Base-by-base conservation (phyloP, 2,113 vertebrate species). In the Cromileptes altivelis region DNA sequence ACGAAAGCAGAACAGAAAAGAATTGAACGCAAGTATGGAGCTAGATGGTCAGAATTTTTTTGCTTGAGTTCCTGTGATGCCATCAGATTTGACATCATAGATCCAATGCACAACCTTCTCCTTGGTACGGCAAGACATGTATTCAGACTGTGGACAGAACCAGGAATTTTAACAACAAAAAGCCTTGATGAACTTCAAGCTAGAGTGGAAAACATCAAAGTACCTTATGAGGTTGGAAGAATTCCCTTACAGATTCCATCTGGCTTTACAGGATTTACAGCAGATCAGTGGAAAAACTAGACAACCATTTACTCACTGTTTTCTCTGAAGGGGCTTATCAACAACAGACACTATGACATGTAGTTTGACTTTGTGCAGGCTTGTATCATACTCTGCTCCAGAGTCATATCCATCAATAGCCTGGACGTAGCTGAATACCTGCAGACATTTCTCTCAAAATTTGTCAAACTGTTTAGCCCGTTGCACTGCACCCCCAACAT, bases 241-340 rank as follows among this genome's bases (percentile, higher is more conserved):
- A 70, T 70, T 70, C 67, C 47, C 25, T 33, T 45, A 42, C 4
- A 37, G 0, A 64, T 64, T 42, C n/a, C 21, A 42, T 64, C 33
- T 64, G 62, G 37, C 62, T 64, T 45, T 64, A 45, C 37, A 64
- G 37, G 62, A 4, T 62, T 62, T 5, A 62, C 60, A 63, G 58
- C 33, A 40, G 33, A 64, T 45, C 21, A 64, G 3, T 64, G 62
- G 62, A 42, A 64, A 64, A 64, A 64, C 62, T 64, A 37, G 62
- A 64, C 33, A 37, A 70, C 67, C 27, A 52, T 33, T 27, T 55
- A 67, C 42, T 67, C 19, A 4, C n/a, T 70, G 50, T 70, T 70
- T 70, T 70, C 18, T 70, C 50, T 50, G 23, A 69, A 55, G 30
- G 25, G 68, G 9, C 17, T 21, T 70, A 52, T 70, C 50, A 37